Evolutionary conservation across 2,888 invertebrate species (phyloP).

Genomic region (Orchestes rusci): DNA sequence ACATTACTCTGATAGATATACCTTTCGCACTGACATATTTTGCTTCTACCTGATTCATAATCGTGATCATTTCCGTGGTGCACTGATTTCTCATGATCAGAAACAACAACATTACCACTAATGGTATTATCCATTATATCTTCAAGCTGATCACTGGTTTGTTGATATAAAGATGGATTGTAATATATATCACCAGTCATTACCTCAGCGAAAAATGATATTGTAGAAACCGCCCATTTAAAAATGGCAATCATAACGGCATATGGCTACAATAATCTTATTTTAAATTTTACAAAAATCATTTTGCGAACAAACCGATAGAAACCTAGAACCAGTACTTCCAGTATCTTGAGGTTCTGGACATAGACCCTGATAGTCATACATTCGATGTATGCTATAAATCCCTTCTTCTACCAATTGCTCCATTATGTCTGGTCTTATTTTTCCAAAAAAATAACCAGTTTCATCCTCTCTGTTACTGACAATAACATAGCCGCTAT

Average conservation of each 20-base stretch:
- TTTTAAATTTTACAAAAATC: slow-evolving; percentile 1
- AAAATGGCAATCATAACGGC: slow-evolving; percentile 51
- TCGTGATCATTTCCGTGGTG: slow-evolving; percentile 12
- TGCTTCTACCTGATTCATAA: too few species aligned
- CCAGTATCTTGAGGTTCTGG: slow-evolving; percentile 59
- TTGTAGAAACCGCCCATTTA: slow-evolving; percentile 53
- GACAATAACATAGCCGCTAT: slow-evolving; percentile 79
- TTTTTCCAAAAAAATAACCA: slow-evolving; percentile 83
- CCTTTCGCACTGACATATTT: too few species aligned
- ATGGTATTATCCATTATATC: slow-evolving; percentile 11
- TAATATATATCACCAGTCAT: slow-evolving; percentile 21
- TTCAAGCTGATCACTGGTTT: slow-evolving; percentile 12
- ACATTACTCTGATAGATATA: too few species aligned
- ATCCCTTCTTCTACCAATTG: slow-evolving; percentile 68
- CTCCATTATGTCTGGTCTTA: slow-evolving; percentile 64
- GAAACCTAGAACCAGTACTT: slow-evolving; percentile 42
- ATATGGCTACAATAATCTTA: slow-evolving; percentile 47
- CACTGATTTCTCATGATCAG: slow-evolving; percentile 19
- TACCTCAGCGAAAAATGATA: slow-evolving; percentile 48
- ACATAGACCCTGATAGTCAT: slow-evolving; percentile 88
- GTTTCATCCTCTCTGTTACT: slow-evolving; percentile 56
- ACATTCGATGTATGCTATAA: slow-evolving; percentile 66
- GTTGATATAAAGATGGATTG: slow-evolving; percentile 16
- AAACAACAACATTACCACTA: slow-evolving; percentile 1
- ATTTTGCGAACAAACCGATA: slow-evolving; percentile 31